Conservation (phyloP, 2,113 vertebrate species). For the Lagopus leucura region DNA sequence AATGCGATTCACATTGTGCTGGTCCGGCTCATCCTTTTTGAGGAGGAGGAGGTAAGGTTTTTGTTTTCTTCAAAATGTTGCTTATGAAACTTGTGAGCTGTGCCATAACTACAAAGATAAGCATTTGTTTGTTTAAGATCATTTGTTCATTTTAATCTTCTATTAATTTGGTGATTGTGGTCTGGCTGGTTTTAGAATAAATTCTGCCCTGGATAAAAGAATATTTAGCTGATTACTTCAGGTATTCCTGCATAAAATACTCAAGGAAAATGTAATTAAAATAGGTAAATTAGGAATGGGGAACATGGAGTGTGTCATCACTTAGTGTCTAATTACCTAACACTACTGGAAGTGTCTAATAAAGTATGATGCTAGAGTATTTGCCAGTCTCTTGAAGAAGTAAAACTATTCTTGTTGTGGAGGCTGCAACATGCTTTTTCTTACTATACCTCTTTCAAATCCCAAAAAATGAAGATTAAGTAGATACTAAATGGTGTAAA, state of each 20-base stretch:
- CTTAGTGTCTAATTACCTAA: background rate
- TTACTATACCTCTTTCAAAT: background rate
- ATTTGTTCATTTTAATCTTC: background rate
- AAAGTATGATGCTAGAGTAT: background rate
- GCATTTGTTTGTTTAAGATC: background rate
- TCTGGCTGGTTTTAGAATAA: background rate
- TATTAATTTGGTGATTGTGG: background rate
- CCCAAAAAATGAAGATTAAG: background rate
- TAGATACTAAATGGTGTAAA: background rate
- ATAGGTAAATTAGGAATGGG: background rate
- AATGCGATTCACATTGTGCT: slow-evolving; percentile 95
- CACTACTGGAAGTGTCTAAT: background rate
- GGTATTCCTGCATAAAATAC: background rate
- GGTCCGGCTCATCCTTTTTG: slow-evolving; percentile 93
- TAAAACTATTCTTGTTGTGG: background rate
- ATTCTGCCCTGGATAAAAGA: background rate
- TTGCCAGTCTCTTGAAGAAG: background rate
- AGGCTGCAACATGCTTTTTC: background rate
- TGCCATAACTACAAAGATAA: background rate
- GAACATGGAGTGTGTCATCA: background rate
- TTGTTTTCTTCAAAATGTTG: background rate
- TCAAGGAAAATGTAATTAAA: background rate
- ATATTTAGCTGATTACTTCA: background rate
- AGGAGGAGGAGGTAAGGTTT: slow-evolving; percentile 92
- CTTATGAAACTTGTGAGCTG: background rate